Conservation (phyloP, 2,888 invertebrate species). For the Eristalinus aeneus region DNA sequence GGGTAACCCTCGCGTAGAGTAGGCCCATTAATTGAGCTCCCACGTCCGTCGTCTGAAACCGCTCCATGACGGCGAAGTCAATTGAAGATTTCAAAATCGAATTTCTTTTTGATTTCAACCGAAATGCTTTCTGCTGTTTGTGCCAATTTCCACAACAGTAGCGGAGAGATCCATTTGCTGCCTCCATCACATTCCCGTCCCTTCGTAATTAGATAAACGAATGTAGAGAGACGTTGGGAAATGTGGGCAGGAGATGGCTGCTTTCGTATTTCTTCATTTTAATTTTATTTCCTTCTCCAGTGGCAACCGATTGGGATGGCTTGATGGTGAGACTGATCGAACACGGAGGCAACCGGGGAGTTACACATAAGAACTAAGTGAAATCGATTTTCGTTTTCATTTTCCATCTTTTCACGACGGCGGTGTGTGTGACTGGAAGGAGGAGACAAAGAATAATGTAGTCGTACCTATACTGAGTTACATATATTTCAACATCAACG, state of each 20-base stretch:
- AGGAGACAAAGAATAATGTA: not conserved
- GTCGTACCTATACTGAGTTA: not conserved
- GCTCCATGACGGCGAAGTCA: not conserved
- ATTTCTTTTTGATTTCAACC: conserved; percentile 42
- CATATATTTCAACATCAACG: not conserved
- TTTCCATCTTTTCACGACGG: conserved; percentile 24
- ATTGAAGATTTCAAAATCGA: conserved; percentile 43
- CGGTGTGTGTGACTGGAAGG: not conserved
- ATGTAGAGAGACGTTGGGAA: conserved; percentile 49
- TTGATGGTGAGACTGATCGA: conserved; percentile 2
- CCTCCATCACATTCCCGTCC: conserved; percentile 28
- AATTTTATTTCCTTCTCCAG: conserved; percentile 54
- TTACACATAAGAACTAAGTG: conserved; percentile 60
- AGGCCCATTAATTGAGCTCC: not conserved
- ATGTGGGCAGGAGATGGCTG: conserved; percentile 29
- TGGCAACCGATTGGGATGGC: conserved; percentile 15
- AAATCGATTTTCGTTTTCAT: conserved; percentile 70
- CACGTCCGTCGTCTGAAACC: not conserved
- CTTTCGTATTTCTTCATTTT: conserved; percentile 52
- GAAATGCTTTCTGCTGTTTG: conserved; percentile 41
- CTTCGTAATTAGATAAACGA: conserved; percentile 62
- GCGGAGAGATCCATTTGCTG: conserved; percentile 5
- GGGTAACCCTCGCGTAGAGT: not conserved
- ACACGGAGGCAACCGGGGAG: conserved; percentile 27
- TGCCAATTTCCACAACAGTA: conserved; percentile 50